Evolutionary conservation across 2,113 vertebrate genomes (phyloP), one percentile per base, ranked within the genome.

Genomic region (Himantopus leucocephalus): DNA sequence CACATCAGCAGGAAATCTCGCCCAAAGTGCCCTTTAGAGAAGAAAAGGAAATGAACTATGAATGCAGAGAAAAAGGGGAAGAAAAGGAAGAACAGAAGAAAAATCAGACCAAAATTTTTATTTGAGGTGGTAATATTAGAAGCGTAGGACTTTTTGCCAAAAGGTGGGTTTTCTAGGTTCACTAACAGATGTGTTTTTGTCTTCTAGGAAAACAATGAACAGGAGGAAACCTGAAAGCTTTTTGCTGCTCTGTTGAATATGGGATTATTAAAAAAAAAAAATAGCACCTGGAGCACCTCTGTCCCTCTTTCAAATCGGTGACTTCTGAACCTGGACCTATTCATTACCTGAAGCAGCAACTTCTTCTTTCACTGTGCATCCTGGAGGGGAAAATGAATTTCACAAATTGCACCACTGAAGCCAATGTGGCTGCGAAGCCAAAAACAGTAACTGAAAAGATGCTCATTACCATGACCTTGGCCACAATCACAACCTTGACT

Each of bases 401-500:
- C 97, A 99, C 98, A 81, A 99, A 99, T 95, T 98, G 98, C 95
- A 98, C 98, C 29, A 77, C 95, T 58, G 97, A 97, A 93, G 96
- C 98, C 80, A 96, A 82, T 3, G 84, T 92, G 85, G 96, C 97
- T 91, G 85, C 63, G 1, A 97, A 94, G 75, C 91, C 98, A 77
- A 98, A 97, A 74, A 97, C 98, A 39, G 79, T 98, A 55, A 98
- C 98, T 7, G 98, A 99, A 95, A 98, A 98, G 64, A 98, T 98
- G 97, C 96, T 98, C 1, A 47, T 99, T 93, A 98, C 98, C 53
- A 55, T 98, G 71, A 95, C 98, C 27, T 96, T 99, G 72, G 98
- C 98, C 47, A 83, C 98, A 79, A 98, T 99, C 83, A 98, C 98
- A 62, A 97, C 98, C 78, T 85, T 98, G 90, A 99, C 99, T 3